phyloP scores from a whole-genome alignment of 53 echinoderm and acorn worm species.

The Astropecten irregularis region DNA sequence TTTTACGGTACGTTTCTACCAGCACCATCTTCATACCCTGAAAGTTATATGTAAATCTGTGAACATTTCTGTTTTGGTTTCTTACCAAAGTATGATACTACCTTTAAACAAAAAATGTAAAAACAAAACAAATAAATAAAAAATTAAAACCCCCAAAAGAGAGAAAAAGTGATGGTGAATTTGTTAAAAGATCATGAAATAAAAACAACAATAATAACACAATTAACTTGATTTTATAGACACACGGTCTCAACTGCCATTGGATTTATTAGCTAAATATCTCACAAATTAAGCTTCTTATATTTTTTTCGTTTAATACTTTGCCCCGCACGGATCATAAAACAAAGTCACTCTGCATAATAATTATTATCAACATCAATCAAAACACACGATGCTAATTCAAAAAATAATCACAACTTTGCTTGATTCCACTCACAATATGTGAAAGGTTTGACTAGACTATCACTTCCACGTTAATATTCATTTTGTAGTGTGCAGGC shows the following conservation, averaged over 20 bases:
- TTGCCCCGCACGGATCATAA: neutral
- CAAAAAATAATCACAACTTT: neutral
- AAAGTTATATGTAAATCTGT: too few species aligned
- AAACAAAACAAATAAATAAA: neutral
- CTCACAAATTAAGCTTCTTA: neutral
- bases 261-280: constrained; percentile 31
- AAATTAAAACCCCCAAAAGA: neutral
- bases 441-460: neutral
- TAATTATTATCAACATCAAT: neutral
- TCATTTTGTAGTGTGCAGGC: neutral
- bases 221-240: neutral
- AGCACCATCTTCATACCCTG: too few species aligned
- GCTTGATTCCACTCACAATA: neutral
- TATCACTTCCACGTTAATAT: neutral
- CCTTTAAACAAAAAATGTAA: neutral
- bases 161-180: neutral
- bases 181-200: neutral
- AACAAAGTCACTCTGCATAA: too few species aligned
- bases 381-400: neutral
- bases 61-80: too few species aligned
- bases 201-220: neutral
- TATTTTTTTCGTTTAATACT: neutral
- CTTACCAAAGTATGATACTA: too few species aligned
- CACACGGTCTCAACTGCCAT: constrained; percentile 18
- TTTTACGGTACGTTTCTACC: too few species aligned